A percentile compares a stretch with the other conserved stretches of the same genome.
Evolutionary conservation across 2,113 vertebrate genomes (phyloP).

Genomic region (Mus spicilegus): DNA sequence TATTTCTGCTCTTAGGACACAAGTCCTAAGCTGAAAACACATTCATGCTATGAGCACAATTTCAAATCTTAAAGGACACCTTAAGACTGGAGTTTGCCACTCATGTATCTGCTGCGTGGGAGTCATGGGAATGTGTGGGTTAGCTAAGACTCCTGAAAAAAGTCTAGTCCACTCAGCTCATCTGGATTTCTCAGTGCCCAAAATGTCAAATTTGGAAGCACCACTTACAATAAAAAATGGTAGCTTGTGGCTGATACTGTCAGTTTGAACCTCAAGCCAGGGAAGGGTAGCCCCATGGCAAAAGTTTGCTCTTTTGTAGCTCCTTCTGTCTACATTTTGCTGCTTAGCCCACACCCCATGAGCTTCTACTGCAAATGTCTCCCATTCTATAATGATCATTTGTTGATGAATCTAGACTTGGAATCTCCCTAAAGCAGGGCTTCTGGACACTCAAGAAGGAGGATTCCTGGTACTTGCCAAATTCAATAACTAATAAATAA

Average conservation of each 20-base stretch:
- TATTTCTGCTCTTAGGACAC: neutral
- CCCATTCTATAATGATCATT: no score
- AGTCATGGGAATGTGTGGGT: neutral
- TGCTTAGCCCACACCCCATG: neutral
- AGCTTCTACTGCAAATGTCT: neutral
- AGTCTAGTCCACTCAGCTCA: accelerated
- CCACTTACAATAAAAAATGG: no score
- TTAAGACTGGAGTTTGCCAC: neutral
- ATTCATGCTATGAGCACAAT: neutral
- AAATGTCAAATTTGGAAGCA: neutral
- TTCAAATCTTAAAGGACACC: neutral
- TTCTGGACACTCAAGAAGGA: neutral
- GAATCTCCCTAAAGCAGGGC: neutral
- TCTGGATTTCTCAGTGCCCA: neutral
- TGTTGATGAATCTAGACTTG: neutral
- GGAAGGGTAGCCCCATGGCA: no score
- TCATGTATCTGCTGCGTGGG: accelerated
- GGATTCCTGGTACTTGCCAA: neutral
- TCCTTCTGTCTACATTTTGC: neutral
- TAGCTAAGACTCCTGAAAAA: no score
- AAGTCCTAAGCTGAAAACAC: neutral
- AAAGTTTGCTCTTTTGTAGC: neutral
- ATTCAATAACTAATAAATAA: neutral
- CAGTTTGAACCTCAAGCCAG: no score
- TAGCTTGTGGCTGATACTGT: neutral